Conservation (phyloP, 2,888 invertebrate genomes). For the Dorcus parallelipipedus region DNA sequence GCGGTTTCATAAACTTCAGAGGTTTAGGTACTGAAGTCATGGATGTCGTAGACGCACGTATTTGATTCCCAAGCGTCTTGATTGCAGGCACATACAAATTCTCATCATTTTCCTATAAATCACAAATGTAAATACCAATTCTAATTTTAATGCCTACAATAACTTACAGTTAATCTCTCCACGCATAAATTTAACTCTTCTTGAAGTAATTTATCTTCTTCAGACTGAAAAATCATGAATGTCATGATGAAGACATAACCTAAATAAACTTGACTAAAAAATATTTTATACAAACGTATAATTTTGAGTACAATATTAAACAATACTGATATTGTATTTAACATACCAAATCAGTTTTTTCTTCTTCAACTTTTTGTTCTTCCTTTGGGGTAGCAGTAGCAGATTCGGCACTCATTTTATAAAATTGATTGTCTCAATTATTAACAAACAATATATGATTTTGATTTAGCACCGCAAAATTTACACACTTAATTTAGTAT, state of each 20-base stretch:
- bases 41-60: constrained; percentile 95
- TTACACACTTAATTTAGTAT: background rate
- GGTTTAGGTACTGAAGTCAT: constrained; percentile 99
- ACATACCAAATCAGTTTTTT: constrained; percentile 46
- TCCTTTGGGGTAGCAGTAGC: constrained; percentile 36
- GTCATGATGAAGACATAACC: too few relatives aligned
- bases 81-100: constrained; percentile 77
- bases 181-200: constrained; percentile 90
- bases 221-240: constrained; percentile 62
- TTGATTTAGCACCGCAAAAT: background rate
- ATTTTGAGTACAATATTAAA: too few relatives aligned
- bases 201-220: constrained; percentile 91
- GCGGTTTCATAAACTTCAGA: constrained; percentile 89
- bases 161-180: constrained; percentile 68
- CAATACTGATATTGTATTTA: background rate
- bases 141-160: background rate
- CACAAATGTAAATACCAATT: constrained; percentile 8
- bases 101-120: constrained; percentile 64
- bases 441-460: background rate
- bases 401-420: constrained; percentile 20
- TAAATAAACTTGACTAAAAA: background rate
- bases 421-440: background rate
- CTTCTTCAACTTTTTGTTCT: constrained; percentile 42
- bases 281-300: constrained; percentile 2
- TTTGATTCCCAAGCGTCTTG: constrained; percentile 84